Conservation (phyloP, 2,888 invertebrate genomes). For the Agrypnus murinus region DNA sequence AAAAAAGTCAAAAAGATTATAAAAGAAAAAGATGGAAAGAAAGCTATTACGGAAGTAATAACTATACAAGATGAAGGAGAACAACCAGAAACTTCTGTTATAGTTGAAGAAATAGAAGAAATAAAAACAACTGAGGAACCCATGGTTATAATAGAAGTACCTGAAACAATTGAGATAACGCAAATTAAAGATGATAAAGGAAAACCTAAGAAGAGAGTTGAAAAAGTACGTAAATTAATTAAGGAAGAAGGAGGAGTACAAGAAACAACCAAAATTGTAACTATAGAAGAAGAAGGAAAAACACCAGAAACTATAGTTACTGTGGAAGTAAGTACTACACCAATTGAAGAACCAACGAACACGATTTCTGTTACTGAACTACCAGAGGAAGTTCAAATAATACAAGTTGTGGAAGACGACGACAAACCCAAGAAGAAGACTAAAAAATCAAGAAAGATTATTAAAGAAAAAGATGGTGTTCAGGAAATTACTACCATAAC, state of each 20-base stretch:
- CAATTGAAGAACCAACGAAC: slow-evolving; percentile 56
- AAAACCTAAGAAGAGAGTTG: slow-evolving; percentile 54
- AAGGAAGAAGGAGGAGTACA: slow-evolving; percentile 60
- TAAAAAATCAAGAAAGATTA: slow-evolving; percentile 66
- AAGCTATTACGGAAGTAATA: slow-evolving; percentile 57
- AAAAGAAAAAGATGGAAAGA: slow-evolving; percentile 61
- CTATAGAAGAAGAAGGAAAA: slow-evolving; percentile 66
- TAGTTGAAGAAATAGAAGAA: slow-evolving; percentile 49
- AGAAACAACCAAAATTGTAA: slow-evolving; percentile 69
- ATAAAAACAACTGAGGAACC: neutral
- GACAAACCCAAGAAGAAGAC: slow-evolving; percentile 62
- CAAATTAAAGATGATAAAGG: slow-evolving; percentile 57
- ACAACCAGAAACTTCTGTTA: slow-evolving; percentile 63
- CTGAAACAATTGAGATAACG: slow-evolving; percentile 60
- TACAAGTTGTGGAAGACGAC: slow-evolving; percentile 58
- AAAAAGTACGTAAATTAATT: slow-evolving; percentile 62
- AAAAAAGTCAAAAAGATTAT: slow-evolving; percentile 58
- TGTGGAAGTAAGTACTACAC: slow-evolving; percentile 47
- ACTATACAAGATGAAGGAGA: slow-evolving; percentile 64
- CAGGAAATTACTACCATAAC: slow-evolving; percentile 70
- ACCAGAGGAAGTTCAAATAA: slow-evolving; percentile 58
- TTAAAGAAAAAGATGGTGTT: slow-evolving; percentile 69
- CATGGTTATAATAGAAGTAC: slow-evolving; percentile 62
- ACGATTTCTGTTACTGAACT: slow-evolving; percentile 53
- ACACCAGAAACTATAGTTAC: slow-evolving; percentile 59